phyloP scores from a whole-genome alignment of 2,113 vertebrate genomes.

The Regulus satrapa region DNA sequence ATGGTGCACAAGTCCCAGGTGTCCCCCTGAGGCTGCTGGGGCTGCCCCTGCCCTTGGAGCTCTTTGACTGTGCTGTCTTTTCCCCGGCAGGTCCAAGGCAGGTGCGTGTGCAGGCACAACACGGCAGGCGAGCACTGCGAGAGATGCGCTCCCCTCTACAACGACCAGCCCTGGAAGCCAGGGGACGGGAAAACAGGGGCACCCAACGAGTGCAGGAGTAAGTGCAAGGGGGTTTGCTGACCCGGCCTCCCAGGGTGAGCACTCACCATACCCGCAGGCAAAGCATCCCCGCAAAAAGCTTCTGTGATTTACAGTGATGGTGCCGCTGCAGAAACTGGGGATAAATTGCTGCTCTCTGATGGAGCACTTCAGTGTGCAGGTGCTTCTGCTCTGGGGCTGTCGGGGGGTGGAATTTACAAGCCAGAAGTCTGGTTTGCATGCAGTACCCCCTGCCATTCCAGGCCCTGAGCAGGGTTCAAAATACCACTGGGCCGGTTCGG shows the following conservation, averaged over 20 bases:
- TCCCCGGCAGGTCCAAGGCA: conserved; percentile 74
- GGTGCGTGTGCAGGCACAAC: conserved; percentile 84
- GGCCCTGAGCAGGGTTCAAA: background rate
- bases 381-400: background rate
- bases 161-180: conserved; percentile 83
- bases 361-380: background rate
- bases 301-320: background rate
- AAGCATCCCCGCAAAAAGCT: background rate
- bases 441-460: background rate
- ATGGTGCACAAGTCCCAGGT: background rate
- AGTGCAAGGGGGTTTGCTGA: conserved; percentile 27
- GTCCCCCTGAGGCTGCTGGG: background rate
- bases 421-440: background rate
- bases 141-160: conserved; percentile 80
- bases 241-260: background rate
- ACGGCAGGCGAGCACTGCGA: conserved; percentile 87
- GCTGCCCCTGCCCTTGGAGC: background rate
- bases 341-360: background rate
- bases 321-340: background rate
- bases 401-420: background rate
- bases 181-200: conserved; percentile 84
- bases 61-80: background rate
- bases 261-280: background rate
- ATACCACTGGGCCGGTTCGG: background rate
- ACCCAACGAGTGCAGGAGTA: conserved; percentile 85